Base-by-base conservation (phyloP, 1,140 invertebrate genomes). In the Drosophila sulfurigaster region DNA sequence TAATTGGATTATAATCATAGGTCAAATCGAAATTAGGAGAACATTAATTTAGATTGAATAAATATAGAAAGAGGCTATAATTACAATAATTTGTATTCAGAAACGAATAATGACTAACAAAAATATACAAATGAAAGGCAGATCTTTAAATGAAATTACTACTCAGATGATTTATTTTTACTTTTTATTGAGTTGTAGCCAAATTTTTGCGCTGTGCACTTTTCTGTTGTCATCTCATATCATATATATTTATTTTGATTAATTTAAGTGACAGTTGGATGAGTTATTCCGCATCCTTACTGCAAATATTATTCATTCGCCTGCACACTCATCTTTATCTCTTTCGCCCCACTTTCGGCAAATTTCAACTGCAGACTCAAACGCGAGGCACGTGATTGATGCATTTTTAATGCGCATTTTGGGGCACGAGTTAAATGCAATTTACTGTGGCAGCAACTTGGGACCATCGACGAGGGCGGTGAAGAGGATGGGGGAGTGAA, bases 321-420 rank as follows among this genome's bases (percentile, higher is more conserved):
- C 52, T 72, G 75, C 54, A 59, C 59, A 59, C 59, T 71, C 74
- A 75, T 51, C 70, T 87, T 82, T 87, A 86, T 86, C 79, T 79
- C 79, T 79, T 67, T 25, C 51, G 35, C 59, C 71, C 41, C 30
- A 60, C 65, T 49, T 45, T 71, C 25, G 68, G 46, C 52, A 64
- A 25, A 56, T 72, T 63, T 59, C 41, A 56, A 48, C 62, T 60
- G 45, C 69, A 68, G 63, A 28, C 46, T 15, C 10, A 60, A 71
- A 78, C 49, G 65, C 52, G 43, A 67, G 62, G 48, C 75, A 81
- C 72, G 69, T 91, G 88, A 91, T 91, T 91, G 88, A 91, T 91
- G 82, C 88, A 91, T 91, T 91, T 91, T 91, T 91, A 91, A 91
- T 91, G 85, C 78, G 85, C 78, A 74, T 89, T 85, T 74, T 60